These are phyloP conservation scores for Montipora capricornis DNA, from an alignment of 64 coral and sea anemone genomes.

Conservation along the genomic window DNA sequence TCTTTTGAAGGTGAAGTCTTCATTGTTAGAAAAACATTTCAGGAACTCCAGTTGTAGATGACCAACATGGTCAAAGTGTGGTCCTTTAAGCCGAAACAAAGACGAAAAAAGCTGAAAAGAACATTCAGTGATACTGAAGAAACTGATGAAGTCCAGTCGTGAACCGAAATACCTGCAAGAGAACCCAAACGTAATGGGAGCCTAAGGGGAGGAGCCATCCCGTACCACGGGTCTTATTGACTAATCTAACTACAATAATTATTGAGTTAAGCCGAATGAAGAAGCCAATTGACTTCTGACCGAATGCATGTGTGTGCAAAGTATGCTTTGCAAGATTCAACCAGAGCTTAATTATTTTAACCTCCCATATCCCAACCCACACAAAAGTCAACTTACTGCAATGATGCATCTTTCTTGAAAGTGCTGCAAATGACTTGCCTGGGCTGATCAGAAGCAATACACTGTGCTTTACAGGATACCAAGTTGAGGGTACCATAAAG, in stretches of 20 bases:
- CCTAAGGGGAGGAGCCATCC: neutral
- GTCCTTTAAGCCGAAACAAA: neutral
- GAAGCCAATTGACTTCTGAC: slow-evolving; percentile 20
- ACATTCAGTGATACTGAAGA: neutral
- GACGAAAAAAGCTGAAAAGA: neutral
- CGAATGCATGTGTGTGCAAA: slow-evolving; percentile 18
- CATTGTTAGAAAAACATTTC: no score
- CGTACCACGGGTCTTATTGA: neutral
- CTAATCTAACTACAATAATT: neutral
- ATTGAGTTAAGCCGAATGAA: neutral
- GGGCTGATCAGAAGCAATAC: no score
- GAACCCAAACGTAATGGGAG: neutral
- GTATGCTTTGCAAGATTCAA: slow-evolving; percentile 24
- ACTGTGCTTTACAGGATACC: no score
- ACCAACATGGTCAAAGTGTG: neutral
- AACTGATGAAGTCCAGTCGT: neutral
- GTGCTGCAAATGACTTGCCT: no score
- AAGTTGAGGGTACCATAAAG: no score
- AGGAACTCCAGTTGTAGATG: no score
- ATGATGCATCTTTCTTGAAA: no score
- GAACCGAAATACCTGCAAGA: slow-evolving; percentile 16
- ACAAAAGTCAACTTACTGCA: neutral
- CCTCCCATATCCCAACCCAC: neutral
- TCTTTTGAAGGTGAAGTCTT: no score
- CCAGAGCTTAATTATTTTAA: neutral